phyloP scores from a whole-genome alignment of 2,113 vertebrate species.

The Laticauda laticaudata region DNA sequence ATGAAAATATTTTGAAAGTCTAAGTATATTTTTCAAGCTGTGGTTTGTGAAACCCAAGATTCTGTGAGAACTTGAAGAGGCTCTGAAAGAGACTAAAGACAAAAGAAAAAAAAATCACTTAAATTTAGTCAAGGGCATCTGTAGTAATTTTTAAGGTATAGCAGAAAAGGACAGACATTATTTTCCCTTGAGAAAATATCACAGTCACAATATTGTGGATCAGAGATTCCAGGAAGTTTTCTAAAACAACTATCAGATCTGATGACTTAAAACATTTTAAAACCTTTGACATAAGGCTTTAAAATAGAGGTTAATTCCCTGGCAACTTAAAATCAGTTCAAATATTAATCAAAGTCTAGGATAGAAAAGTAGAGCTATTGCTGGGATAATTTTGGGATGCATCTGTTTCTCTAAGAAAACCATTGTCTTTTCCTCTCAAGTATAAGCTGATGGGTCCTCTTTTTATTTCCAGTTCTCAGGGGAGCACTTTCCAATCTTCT shows the following conservation, averaged over 20 bases:
- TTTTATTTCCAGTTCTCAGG: slow-evolving; percentile 61
- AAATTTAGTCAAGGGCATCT: not conserved
- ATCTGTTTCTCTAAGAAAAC: slow-evolving; percentile 46
- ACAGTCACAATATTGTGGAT: not conserved
- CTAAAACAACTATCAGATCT: not conserved
- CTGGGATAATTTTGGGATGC: slow-evolving; percentile 6
- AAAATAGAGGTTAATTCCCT: slow-evolving; percentile 35
- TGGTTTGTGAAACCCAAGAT: not conserved
- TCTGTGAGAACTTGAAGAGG: not conserved
- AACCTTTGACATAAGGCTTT: not conserved
- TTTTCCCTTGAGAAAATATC: not conserved
- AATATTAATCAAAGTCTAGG: slow-evolving; percentile 47
- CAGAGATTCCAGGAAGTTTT: not conserved
- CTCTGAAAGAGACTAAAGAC: not conserved
- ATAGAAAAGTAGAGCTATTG: not conserved
- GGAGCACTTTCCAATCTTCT: slow-evolving; percentile 71
- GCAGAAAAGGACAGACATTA: not conserved
- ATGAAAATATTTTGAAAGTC: not conserved
- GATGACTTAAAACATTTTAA: not conserved
- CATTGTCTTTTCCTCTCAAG: slow-evolving; percentile 14
- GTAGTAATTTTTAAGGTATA: not conserved
- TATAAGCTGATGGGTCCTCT: slow-evolving; percentile 61
- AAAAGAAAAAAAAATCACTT: not conserved
- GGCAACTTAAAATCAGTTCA: slow-evolving; percentile 35
- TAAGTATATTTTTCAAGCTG: not conserved